Base-by-base conservation (phyloP, 2,113 vertebrate species). In the Oenanthe melanoleuca region DNA sequence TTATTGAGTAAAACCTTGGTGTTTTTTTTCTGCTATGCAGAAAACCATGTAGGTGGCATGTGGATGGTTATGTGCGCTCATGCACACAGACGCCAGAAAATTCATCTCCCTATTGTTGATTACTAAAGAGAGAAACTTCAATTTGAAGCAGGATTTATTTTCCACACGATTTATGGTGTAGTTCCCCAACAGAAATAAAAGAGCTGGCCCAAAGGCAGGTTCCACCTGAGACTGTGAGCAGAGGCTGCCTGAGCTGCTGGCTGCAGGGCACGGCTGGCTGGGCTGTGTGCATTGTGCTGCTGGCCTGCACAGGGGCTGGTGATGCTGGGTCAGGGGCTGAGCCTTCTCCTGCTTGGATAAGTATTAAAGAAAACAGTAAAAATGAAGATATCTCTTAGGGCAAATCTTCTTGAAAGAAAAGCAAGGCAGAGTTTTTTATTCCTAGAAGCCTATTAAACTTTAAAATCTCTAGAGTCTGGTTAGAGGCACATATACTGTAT, bases 211-310 rank as follows among this genome's bases (percentile, higher is more conserved):
- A 45, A 40, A 87, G 77, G 55, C 80, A 92, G 49, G 42, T 92
- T 91, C 63, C 70, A 92, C 29, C 19, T 1, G 7, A 33, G 61
- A n/a, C 56, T 34, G 8, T 13, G 53, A 79, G 40, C 93, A 95
- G 90, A 60, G 75, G 88, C 52, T 94, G 59, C 67, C 25, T 29
- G 65, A 44, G 37, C 34, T 4, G 11, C 26, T 1, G 9, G 20
- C 63, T 12, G 61, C 66, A 55, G 29, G 57, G 53, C 72, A 49
- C 0, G 0, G 18, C 29, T 71, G 78, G 31, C 47, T 37, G 28
- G 25, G 83, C 16, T 24, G 26, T 23, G 21, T 2, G 5, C 4
- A 0, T 13, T 3, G 6, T 2, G 1, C 24, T 69, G 52, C 59
- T 60, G 67, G 21, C 8, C 26, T 61, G 14, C 11, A 28, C 72